Conservation (phyloP, 2,888 invertebrate species). For the Drosophila testacea region DNA sequence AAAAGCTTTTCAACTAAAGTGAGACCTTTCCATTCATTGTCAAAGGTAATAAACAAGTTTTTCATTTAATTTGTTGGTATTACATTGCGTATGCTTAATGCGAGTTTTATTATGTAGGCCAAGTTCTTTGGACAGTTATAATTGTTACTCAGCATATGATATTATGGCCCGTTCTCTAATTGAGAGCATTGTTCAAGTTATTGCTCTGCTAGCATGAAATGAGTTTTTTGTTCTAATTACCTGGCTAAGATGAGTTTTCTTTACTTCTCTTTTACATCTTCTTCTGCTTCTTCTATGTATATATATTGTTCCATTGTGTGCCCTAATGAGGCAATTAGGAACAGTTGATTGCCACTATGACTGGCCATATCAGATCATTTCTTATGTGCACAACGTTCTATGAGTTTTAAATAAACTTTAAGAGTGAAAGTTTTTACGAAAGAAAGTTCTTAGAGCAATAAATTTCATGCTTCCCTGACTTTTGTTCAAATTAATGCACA, state of each 20-base stretch:
- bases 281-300: background rate
- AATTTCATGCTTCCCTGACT: slow-evolving; percentile 29
- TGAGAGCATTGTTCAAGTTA: slow-evolving; percentile 28
- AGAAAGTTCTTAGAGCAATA: slow-evolving; percentile 15
- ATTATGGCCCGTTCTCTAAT: slow-evolving; percentile 14
- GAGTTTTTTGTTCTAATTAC: slow-evolving; percentile 65
- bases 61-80: background rate
- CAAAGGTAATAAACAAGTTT: slow-evolving; percentile 44
- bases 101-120: slow-evolving; percentile 18
- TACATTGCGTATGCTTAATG: slow-evolving; percentile 21
- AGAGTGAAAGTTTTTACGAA: slow-evolving; percentile 36
- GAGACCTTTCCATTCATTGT: slow-evolving; percentile 57
- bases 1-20: slow-evolving; percentile 17
- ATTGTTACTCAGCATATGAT: slow-evolving; percentile 8
- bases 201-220: slow-evolving; percentile 42
- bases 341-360: slow-evolving; percentile 50
- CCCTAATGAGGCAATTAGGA: slow-evolving; percentile 64
- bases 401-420: slow-evolving; percentile 7
- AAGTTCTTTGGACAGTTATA: slow-evolving; percentile 17
- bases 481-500: slow-evolving; percentile 19
- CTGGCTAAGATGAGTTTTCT: slow-evolving; percentile 41
- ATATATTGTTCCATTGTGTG: slow-evolving; percentile 20
- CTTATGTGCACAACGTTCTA: background rate
- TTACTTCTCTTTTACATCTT: slow-evolving; percentile 6
- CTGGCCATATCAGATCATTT: slow-evolving; percentile 23